phyloP scores from a whole-genome alignment of 2,113 vertebrate genomes.

The Ictalurus furcatus region DNA sequence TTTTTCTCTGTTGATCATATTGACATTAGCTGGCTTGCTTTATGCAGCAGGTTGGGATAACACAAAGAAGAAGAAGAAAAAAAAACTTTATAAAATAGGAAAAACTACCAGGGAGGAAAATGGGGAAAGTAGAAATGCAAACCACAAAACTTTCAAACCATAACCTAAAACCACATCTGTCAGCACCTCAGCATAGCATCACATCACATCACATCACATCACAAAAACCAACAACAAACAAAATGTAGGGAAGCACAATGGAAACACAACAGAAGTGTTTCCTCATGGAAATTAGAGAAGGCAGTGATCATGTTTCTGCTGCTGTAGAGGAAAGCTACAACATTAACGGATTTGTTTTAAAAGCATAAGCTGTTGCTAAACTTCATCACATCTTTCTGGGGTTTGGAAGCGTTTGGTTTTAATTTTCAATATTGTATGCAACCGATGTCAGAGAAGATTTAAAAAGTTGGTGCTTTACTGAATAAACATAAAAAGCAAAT shows the following conservation, averaged over 20 bases:
- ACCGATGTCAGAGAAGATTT: not conserved
- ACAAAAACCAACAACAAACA: not conserved
- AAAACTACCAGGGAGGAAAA: not conserved
- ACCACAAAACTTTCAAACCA: not conserved
- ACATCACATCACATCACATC: not conserved
- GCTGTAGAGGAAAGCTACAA: not conserved
- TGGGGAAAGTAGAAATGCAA: not conserved
- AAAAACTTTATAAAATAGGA: not conserved
- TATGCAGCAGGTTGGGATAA: not conserved
- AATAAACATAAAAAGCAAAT: not conserved
- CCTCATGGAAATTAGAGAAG: not conserved
- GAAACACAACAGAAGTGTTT: not conserved
- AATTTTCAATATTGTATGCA: not conserved
- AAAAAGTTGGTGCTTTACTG: not conserved
- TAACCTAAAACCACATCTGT: not conserved
- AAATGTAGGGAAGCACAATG: not conserved
- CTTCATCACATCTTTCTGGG: not conserved
- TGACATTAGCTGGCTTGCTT: not conserved
- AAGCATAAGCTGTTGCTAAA: not conserved
- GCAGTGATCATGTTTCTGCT: not conserved
- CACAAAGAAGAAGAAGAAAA: not conserved
- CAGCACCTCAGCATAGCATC: not conserved
- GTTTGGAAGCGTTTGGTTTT: not conserved
- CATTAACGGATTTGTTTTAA: not conserved
- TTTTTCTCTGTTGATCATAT: not conserved